These are phyloP conservation scores for Ancistrus triradiatus DNA, from an alignment of 2,113 vertebrate species.

Conservation along the genomic window DNA sequence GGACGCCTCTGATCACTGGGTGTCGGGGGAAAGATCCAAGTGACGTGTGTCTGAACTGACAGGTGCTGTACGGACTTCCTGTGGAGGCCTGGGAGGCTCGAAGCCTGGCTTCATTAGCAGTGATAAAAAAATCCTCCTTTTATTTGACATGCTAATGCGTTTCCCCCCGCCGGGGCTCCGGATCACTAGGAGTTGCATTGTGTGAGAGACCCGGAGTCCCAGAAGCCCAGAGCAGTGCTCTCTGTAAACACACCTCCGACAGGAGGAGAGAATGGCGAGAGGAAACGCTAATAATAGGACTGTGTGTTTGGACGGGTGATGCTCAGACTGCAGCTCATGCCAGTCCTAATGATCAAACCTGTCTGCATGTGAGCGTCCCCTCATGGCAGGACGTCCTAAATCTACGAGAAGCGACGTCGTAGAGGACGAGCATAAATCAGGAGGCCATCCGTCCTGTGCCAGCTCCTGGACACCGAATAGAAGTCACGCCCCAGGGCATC, in stretches of 20 bases:
- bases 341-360: too few relatives aligned
- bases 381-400: not conserved
- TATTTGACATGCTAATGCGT: conserved; percentile 67
- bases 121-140: conserved; percentile 55
- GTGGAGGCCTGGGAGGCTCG: too few relatives aligned
- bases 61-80: not conserved
- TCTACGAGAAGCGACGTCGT: not conserved
- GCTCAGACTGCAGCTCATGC: not conserved
- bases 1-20: conserved; percentile 16
- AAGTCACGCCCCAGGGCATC: not conserved
- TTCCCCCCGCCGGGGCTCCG: conserved; percentile 51
- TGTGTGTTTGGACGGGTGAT: too few relatives aligned
- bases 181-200: conserved; percentile 61
- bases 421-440: conserved; percentile 1
- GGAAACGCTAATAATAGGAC: too few relatives aligned
- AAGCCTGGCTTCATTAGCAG: too few relatives aligned
- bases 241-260: too few relatives aligned
- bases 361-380: not conserved
- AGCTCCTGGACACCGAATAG: too few relatives aligned
- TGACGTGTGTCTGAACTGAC: conserved; percentile 24
- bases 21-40: too few relatives aligned
- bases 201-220: conserved; percentile 30
- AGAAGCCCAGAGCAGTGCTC: not conserved
- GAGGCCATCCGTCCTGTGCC: not conserved
- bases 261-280: too few relatives aligned